Percentiles rank a stretch among this genome's conserved stretches.
phyloP scores from a whole-genome alignment of 2,797 vertebrate species.

The Pithecia hirsuta region DNA sequence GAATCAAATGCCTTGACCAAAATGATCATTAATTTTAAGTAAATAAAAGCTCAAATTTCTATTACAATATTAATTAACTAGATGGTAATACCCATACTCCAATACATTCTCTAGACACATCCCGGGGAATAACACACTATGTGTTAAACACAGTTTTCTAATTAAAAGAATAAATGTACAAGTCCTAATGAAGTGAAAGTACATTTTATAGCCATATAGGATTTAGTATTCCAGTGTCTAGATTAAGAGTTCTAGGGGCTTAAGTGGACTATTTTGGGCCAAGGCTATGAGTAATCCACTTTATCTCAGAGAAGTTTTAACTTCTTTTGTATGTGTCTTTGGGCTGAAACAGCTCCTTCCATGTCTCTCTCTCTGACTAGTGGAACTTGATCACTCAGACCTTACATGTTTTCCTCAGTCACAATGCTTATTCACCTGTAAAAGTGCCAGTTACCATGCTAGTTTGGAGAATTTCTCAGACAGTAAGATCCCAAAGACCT shows the following conservation, averaged over 20 bases:
- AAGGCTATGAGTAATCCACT: background rate
- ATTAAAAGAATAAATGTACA: constrained; percentile 18
- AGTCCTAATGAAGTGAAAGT: background rate
- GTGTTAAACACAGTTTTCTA: background rate
- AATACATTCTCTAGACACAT: background rate
- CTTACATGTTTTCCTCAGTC: background rate
- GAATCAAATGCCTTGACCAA: constrained; percentile 12
- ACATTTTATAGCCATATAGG: background rate
- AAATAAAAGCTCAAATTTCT: constrained; percentile 20
- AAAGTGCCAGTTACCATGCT: background rate
- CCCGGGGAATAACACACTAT: background rate
- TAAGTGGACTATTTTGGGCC: background rate
- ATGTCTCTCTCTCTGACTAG: background rate
- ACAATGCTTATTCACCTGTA: background rate
- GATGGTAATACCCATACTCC: background rate
- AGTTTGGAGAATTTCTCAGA: background rate
- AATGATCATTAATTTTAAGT: background rate
- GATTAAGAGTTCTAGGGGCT: background rate
- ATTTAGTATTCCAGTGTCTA: background rate
- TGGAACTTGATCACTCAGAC: background rate
- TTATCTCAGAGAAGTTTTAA: background rate
- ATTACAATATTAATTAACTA: background rate
- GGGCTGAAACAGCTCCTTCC: background rate
- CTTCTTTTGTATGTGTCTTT: background rate
- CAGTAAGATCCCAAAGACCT: background rate